Percentiles rank a stretch among this genome's conserved stretches.
Evolutionary conservation across 92 coral and sea anemone genomes (phyloP).

Genomic region (Porites rus): DNA sequence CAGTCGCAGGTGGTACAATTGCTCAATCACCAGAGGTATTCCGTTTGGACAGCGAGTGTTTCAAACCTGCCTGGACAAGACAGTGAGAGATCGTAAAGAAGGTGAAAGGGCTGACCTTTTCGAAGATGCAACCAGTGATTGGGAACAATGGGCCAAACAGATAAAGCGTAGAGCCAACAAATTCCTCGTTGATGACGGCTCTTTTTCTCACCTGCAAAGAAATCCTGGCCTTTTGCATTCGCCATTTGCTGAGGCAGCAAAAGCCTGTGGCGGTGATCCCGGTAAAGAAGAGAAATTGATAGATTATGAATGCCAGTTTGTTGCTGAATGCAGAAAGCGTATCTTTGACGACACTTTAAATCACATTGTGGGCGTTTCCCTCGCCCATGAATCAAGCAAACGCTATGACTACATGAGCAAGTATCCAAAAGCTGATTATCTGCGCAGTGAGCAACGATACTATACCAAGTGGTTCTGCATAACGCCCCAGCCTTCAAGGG

Average conservation of each 20-base stretch:
- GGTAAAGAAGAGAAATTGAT: conserved; percentile 15
- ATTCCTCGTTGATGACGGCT: neutral
- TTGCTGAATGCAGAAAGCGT: conserved; percentile 24
- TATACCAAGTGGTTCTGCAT: conserved; percentile 53
- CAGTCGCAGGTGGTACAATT: too few species aligned
- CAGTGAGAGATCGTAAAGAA: too few species aligned
- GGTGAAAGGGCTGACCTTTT: too few species aligned
- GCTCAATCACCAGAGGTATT: too few species aligned
- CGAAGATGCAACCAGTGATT: neutral
- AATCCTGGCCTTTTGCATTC: conserved; percentile 20
- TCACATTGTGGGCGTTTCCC: conserved; percentile 46
- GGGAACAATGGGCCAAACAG: conserved; percentile 31
- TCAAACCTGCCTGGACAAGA: too few species aligned
- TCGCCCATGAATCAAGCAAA: conserved; percentile 32
- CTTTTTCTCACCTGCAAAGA: neutral
- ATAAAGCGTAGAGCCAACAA: neutral
- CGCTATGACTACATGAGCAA: conserved; percentile 15
- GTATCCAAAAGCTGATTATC: conserved; percentile 8
- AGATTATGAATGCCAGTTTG: neutral
- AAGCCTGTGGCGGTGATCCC: conserved; percentile 32
- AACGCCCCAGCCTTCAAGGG: conserved; percentile 39
- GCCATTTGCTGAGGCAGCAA: conserved; percentile 25
- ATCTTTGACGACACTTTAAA: conserved; percentile 2
- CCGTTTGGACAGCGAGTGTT: too few species aligned
- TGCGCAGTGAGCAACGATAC: conserved; percentile 42